Evolutionary conservation across 2,113 vertebrate genomes (phyloP).

Genomic region (Sardina pilchardus): DNA sequence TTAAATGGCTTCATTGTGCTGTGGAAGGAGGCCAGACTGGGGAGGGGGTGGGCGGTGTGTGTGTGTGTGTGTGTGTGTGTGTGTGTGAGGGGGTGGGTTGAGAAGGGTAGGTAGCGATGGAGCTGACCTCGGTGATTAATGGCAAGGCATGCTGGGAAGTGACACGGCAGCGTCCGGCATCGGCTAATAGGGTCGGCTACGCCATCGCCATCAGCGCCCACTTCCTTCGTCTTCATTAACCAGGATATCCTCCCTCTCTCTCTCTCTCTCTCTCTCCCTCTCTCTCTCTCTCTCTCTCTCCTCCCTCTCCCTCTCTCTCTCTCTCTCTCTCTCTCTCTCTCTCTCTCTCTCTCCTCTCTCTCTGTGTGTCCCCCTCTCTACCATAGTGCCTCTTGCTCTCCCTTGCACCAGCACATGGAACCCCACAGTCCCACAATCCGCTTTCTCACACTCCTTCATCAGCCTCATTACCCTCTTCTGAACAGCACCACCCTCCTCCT

Average conservation of each 20-base stretch:
- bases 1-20: not conserved
- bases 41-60: not conserved
- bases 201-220: conserved; percentile 44
- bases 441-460: too few relatives aligned
- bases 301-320: not conserved
- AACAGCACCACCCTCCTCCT: too few relatives aligned
- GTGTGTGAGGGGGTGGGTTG: too few relatives aligned
- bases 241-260: not conserved
- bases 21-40: not conserved
- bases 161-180: conserved; percentile 38
- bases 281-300: not conserved
- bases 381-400: not conserved
- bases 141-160: conserved; percentile 39
- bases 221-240: conserved; percentile 46
- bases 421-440: too few relatives aligned
- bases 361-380: not conserved
- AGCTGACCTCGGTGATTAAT: conserved; percentile 45
- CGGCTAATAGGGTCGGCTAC: conserved; percentile 41
- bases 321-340: not conserved
- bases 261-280: too few relatives aligned
- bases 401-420: not conserved
- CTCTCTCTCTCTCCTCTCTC: too few relatives aligned
- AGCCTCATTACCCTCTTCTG: not conserved
- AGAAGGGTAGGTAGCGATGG: conserved; percentile 16
- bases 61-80: too few relatives aligned